Percentiles rank a stretch among this genome's conserved stretches.
phyloP scores from a whole-genome alignment of 2,797 vertebrate species.

The Valencia hispanica region DNA sequence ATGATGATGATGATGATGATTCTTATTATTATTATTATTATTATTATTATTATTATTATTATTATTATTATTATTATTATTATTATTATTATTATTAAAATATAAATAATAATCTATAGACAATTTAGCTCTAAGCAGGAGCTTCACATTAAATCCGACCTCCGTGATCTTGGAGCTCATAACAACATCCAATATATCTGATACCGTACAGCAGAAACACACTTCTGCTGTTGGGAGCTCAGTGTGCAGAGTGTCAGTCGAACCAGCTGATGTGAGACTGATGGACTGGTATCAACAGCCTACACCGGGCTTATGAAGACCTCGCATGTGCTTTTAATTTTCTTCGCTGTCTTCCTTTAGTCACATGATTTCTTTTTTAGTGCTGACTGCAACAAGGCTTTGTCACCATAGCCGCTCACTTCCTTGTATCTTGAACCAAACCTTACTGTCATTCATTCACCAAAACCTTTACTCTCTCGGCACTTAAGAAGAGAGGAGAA shows the following conservation, averaged over 20 bases:
- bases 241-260: slow-evolving; percentile 24
- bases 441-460: slow-evolving; percentile 22
- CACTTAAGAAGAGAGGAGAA: slow-evolving; percentile 16
- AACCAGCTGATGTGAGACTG: slow-evolving; percentile 48
- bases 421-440: slow-evolving; percentile 33
- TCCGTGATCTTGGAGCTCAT: slow-evolving; percentile 21
- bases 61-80: too few relatives aligned
- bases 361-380: slow-evolving; percentile 40
- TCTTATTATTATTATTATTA: too few relatives aligned
- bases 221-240: slow-evolving; percentile 10
- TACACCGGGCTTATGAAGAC: slow-evolving; percentile 24
- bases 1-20: too few relatives aligned
- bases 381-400: slow-evolving; percentile 24
- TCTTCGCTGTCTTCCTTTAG: slow-evolving; percentile 16
- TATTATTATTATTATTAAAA: too few relatives aligned
- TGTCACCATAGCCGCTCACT: slow-evolving; percentile 28
- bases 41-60: too few relatives aligned
- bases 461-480: slow-evolving; percentile 31
- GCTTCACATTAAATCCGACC: slow-evolving; percentile 5
- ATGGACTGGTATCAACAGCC: slow-evolving; percentile 45
- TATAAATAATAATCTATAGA: background rate
- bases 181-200: slow-evolving; percentile 13
- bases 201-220: slow-evolving; percentile 7
- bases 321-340: slow-evolving; percentile 32
- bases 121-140: slow-evolving; percentile 8